phyloP scores from a whole-genome alignment of 1,140 invertebrate species.

The Drosophila ambigua region DNA sequence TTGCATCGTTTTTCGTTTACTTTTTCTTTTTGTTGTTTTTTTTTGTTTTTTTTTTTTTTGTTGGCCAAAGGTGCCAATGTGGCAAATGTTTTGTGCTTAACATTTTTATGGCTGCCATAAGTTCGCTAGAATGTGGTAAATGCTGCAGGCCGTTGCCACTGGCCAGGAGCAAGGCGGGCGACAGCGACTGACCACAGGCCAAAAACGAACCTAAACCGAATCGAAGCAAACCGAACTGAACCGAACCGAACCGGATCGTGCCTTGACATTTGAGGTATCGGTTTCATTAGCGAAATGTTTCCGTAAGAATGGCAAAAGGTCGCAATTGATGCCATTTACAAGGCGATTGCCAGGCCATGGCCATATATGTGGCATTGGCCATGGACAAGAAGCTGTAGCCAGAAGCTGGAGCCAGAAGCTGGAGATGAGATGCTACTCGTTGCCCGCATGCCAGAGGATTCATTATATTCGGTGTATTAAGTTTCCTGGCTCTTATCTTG shows the following conservation, averaged over 20 bases:
- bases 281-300: slow-evolving; percentile 82
- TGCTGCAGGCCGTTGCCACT: slow-evolving; percentile 39
- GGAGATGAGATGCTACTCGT: slow-evolving; percentile 1
- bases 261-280: slow-evolving; percentile 78
- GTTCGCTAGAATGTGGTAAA: slow-evolving; percentile 64
- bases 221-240: slow-evolving; percentile 35
- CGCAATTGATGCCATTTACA: slow-evolving; percentile 79
- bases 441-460: slow-evolving; percentile 7
- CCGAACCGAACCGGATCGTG: slow-evolving; percentile 29
- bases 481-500: slow-evolving; percentile 63
- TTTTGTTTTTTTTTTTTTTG: background rate
- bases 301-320: slow-evolving; percentile 79
- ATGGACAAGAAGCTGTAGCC: slow-evolving; percentile 2
- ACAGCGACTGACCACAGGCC: slow-evolving; percentile 38
- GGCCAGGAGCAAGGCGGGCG: slow-evolving; percentile 37
- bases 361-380: slow-evolving; percentile 37
- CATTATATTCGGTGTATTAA: slow-evolving; percentile 68
- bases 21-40: background rate
- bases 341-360: slow-evolving; percentile 54
- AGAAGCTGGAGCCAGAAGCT: slow-evolving; percentile 14
- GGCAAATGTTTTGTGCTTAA: slow-evolving; percentile 79
- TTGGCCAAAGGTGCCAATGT: slow-evolving; percentile 75
- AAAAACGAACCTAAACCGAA: slow-evolving; percentile 26
- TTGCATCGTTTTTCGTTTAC: background rate
- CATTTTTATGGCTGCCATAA: slow-evolving; percentile 77